Evolutionary conservation across 1,140 invertebrate species (phyloP).

Genomic region (Polypedilum vanderplanki): DNA sequence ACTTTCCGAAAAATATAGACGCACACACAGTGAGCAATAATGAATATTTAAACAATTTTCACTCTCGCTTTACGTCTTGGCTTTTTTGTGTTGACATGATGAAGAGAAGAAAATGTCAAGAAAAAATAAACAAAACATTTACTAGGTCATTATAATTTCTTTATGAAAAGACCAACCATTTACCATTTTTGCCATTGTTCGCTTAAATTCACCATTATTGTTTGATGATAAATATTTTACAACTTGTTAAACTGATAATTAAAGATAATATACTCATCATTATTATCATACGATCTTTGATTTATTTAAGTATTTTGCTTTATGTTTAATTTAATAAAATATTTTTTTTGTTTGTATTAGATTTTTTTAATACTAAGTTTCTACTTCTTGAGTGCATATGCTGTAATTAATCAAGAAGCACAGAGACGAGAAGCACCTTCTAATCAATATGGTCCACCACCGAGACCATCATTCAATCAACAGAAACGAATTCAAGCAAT

Average conservation of each 20-base stretch:
- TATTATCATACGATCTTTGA: neutral
- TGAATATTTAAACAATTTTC: neutral
- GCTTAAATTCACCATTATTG: neutral
- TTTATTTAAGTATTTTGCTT: too few relatives aligned
- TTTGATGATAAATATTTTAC: neutral
- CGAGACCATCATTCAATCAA: neutral
- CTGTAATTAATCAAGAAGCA: conserved; percentile 27
- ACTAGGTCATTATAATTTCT: neutral
- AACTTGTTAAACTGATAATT: too few relatives aligned
- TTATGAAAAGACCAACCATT: too few relatives aligned
- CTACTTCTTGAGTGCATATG: neutral
- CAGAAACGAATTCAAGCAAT: neutral
- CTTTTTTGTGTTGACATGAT: too few relatives aligned
- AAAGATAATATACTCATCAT: neutral
- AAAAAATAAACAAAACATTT: neutral
- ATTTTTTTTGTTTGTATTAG: neutral
- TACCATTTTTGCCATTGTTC: neutral
- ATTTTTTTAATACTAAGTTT: neutral
- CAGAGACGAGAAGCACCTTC: conserved; percentile 20
- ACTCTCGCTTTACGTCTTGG: too few relatives aligned
- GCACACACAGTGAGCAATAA: neutral
- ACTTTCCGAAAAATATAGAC: too few relatives aligned
- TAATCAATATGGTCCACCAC: conserved; percentile 25
- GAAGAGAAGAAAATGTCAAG: neutral
- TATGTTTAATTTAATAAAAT: neutral